Percentiles rank a stretch among this genome's conserved stretches.
Evolutionary conservation across 2,113 vertebrate genomes (phyloP).

Genomic region (Malaclemys terrapin): DNA sequence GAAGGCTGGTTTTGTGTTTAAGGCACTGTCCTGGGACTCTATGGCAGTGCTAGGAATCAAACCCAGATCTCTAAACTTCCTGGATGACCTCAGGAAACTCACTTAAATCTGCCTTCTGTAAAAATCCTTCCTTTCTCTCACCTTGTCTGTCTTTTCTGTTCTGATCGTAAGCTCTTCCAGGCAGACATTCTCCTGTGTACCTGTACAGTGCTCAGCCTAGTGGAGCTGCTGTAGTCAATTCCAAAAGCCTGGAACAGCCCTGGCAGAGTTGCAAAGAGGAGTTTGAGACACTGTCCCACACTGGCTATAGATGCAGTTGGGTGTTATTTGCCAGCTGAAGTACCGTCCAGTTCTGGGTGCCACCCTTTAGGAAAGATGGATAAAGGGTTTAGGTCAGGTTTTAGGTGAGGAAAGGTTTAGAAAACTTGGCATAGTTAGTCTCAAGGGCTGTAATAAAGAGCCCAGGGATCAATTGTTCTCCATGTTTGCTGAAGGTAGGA

Average conservation of each 20-base stretch:
- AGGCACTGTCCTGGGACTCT: not conserved
- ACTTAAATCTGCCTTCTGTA: not conserved
- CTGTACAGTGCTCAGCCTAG: not conserved
- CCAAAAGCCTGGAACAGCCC: not conserved
- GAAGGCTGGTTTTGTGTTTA: not conserved
- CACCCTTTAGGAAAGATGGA: not conserved
- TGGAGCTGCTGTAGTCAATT: not conserved
- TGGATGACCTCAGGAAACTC: not conserved
- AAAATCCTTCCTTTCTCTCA: conserved; percentile 38
- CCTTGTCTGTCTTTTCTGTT: not conserved
- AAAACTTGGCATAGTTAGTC: not conserved
- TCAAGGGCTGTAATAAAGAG: not conserved
- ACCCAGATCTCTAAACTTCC: not conserved
- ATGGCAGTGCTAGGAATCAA: no score
- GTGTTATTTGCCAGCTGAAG: not conserved
- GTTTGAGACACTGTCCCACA: not conserved
- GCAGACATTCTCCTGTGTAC: conserved; percentile 43
- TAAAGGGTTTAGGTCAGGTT: not conserved
- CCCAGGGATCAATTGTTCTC: not conserved
- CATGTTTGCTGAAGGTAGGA: not conserved
- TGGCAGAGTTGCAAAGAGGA: not conserved
- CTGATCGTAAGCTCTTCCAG: conserved; percentile 54
- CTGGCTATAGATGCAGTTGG: not conserved
- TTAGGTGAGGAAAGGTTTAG: not conserved
- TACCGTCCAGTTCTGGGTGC: not conserved